A percentile compares a stretch with the other conserved stretches of the same genome.
phyloP scores from a whole-genome alignment of 1,140 invertebrate genomes.

The Dysdera silvatica region DNA sequence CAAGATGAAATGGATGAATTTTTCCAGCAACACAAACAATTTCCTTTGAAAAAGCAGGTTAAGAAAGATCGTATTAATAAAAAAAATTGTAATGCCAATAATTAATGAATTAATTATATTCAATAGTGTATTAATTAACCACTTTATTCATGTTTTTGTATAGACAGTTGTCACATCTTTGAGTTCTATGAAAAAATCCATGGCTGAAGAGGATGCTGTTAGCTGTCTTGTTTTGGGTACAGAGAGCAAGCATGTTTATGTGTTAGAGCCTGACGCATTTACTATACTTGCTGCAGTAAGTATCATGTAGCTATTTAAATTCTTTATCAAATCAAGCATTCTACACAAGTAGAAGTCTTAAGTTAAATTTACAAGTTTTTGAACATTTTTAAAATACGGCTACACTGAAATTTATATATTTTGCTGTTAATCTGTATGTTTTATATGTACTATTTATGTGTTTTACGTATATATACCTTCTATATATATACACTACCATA shows the following conservation, averaged over 20 bases:
- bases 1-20: constrained; percentile 31
- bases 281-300: constrained; percentile 55
- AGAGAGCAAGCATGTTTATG: constrained; percentile 70
- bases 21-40: constrained; percentile 27
- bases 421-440: too few species aligned
- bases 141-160: not conserved
- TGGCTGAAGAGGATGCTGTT: constrained; percentile 62
- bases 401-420: too few species aligned
- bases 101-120: not conserved
- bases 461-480: too few species aligned
- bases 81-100: not conserved
- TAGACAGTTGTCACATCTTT: constrained; percentile 69
- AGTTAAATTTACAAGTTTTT: too few species aligned
- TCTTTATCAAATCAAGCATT: too few species aligned
- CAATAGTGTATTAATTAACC: not conserved
- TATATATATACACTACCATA: too few species aligned
- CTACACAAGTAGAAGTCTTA: too few species aligned
- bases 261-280: constrained; percentile 81
- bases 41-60: constrained; percentile 28
- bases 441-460: too few species aligned
- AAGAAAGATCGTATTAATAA: not conserved
- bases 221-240: constrained; percentile 80
- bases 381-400: too few species aligned
- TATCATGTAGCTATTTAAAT: too few species aligned
- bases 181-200: constrained; percentile 62